Evolutionary conservation across 2,888 invertebrate genomes (phyloP), one percentile per base, ranked within the genome.

Genomic region (Leucoptera coffeella): DNA sequence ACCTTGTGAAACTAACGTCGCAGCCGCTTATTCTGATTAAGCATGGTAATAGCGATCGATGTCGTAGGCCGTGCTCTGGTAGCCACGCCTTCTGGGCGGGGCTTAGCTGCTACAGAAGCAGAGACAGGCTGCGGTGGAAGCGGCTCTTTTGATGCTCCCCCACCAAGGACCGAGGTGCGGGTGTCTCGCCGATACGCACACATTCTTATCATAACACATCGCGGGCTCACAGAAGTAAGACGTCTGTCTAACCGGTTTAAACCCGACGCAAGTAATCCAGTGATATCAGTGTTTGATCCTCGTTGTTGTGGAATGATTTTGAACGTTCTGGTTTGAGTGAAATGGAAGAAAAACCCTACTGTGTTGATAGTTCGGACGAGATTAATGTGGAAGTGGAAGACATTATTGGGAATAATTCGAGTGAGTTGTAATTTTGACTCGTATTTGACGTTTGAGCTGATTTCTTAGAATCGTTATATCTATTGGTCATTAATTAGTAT

Each of bases 311-410:
- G 7, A 22, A 5, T 22, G 5, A 9, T n/a, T 5, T 22, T n/a
- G 5, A 10, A 10, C 6, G 22, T 7, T n/a, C 5, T 4, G 10
- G n/a, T 14, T 47, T 41, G 36, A 46, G 56, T 54, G 52, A 58
- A 47, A 69, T 69, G 69, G 69, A 69, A 56, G 67, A 69, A 40
- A 69, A 65, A 40, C 56, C 62, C 29, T 67, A 58, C 45, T 65
- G 67, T 65, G 64, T 65, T 49, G 69, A 67, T 35, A 67, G 67
- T 57, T 69, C 61, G 17, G 69, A 69, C 42, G 69, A 69, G 50
- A 61, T 69, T 34, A 65, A 69, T 40, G 62, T 69, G 23, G 69
- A 69, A 34, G 64, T 64, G 28, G 67, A 65, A 38, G 65, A 67
- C 29, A 56, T 57, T 30, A 53, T 57, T 33, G 65, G 60, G 36